phyloP scores from a whole-genome alignment of 2,888 invertebrate species.

The Prosopocoilus inquinatus region DNA sequence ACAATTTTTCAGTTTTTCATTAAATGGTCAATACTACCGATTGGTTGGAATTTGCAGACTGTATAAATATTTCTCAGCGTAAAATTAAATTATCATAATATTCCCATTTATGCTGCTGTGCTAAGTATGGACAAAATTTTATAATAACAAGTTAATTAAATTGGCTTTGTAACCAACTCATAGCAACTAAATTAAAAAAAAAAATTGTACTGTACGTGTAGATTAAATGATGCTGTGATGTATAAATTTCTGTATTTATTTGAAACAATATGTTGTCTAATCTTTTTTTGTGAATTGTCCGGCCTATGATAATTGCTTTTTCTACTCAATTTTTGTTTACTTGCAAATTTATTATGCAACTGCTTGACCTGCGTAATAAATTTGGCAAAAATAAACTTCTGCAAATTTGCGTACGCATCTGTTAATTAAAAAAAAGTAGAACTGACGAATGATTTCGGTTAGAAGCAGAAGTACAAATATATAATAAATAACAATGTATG shows the following conservation, averaged over 20 bases:
- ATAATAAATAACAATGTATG: constrained; percentile 23
- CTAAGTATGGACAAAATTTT: background rate
- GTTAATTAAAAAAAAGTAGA: background rate
- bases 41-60: background rate
- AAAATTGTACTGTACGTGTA: constrained; percentile 23
- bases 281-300: constrained; percentile 17
- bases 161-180: constrained; percentile 3
- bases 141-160: constrained; percentile 12
- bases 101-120: background rate
- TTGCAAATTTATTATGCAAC: too few species aligned
- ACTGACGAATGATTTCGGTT: constrained; percentile 14
- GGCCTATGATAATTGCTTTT: constrained; percentile 18
- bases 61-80: background rate
- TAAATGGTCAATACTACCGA: background rate
- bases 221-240: constrained; percentile 42
- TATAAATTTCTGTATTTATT: constrained; percentile 46
- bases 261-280: constrained; percentile 37
- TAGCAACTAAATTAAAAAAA: constrained; percentile 19
- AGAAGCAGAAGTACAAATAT: constrained; percentile 38
- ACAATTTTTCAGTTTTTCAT: constrained; percentile 5
- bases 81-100: constrained; percentile 1
- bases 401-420: constrained; percentile 16
- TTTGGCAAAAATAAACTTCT: constrained; percentile 15
- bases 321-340: background rate
- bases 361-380: background rate